Base-by-base conservation (phyloP, 2,888 invertebrate genomes). In the Hemaris fuciformis region DNA sequence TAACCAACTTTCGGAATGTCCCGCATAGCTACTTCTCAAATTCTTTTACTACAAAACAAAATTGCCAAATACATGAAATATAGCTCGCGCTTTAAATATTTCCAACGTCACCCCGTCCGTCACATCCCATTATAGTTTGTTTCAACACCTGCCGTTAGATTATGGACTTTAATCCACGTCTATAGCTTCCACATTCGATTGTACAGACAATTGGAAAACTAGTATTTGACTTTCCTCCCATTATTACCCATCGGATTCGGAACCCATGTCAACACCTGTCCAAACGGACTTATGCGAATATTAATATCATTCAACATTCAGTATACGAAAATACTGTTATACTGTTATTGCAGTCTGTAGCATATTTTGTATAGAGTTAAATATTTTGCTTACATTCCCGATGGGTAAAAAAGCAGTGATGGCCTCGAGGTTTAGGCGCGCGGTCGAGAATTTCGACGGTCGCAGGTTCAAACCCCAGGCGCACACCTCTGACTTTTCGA, bases 231-330 rank as follows among this genome's bases (percentile, higher is more conserved):
- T n/a, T 23, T 22, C 13, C 5, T 23, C 23, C 13, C 46, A 27
- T 27, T 27, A 27, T 53, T 27, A 53, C 59, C n/a, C 34, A 62
- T 64, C 45, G 25, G 38, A 57, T 62, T 64, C 45, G 25, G 38
- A 57, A 67, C 62, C 65, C 66, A 59, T 62, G 62, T 66, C 64
- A 65, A 57, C 64, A 59, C 61, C 63, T 62, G 68, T 59, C 66
- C 10, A 38, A 62, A 62, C 59, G 13, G 45, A 45, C 6, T 31
- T 57, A 48, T 41, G 8, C 22, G 13, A 8, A 59, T 59, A 45
- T 34, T 31, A 59, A 34, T 60, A 15, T 38, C 20, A 57, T 57
- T 13, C 34, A 23, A 57, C 13, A 13, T 6, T 38, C 38, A 38
- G n/a, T 23, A 27, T 48, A 23, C 48, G 5, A 8, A n/a, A n/a